phyloP scores from a whole-genome alignment of 2,113 vertebrate species.

The Helogale parvula region DNA sequence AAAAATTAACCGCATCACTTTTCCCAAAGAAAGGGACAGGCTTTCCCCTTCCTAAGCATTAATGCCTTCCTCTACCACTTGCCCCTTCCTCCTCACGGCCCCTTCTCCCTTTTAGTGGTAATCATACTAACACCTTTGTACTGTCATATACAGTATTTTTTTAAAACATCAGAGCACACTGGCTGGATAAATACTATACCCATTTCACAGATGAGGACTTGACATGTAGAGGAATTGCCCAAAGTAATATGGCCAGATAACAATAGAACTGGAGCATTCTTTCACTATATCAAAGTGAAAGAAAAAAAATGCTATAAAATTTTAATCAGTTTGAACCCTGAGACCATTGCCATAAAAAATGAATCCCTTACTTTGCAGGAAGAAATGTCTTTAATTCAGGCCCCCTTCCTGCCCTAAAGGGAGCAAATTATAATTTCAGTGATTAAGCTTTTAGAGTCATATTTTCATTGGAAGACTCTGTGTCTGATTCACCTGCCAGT shows the following conservation, averaged over 20 bases:
- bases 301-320: conserved; percentile 25
- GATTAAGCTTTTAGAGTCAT: conserved; percentile 59
- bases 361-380: conserved; percentile 27
- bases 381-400: conserved; percentile 59
- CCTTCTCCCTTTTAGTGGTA: neutral
- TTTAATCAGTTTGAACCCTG: conserved; percentile 50
- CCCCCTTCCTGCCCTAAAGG: conserved; percentile 42
- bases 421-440: conserved; percentile 57
- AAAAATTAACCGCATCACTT: neutral
- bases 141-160: neutral
- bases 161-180: neutral
- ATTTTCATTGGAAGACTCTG: conserved; percentile 53
- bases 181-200: neutral
- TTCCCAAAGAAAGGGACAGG: neutral
- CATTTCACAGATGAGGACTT: conserved; percentile 40
- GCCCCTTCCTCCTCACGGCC: too few relatives aligned
- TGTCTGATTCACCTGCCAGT: conserved; percentile 59
- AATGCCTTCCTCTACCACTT: neutral
- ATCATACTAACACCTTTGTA: neutral
- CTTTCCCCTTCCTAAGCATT: neutral
- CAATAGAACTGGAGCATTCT: neutral
- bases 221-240: neutral
- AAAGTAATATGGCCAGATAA: neutral
- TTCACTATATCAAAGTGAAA: neutral
- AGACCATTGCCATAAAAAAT: neutral